These are phyloP conservation scores for Stomorhina lunata DNA, from an alignment of 2,888 invertebrate genomes.

Conservation along the genomic window DNA sequence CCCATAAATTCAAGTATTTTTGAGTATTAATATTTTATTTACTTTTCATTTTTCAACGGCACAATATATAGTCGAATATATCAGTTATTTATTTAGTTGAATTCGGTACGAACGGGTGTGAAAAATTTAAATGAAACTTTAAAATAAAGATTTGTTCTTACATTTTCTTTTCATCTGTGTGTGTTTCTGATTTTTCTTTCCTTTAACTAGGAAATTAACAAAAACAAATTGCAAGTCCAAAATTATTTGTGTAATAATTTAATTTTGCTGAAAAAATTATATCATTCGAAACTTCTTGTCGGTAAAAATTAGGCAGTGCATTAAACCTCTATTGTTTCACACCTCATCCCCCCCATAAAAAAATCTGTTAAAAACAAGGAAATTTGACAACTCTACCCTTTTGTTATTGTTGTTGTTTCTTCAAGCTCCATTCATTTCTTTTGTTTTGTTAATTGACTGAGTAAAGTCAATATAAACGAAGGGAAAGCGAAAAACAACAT, in stretches of 20 bases:
- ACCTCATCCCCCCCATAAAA: not conserved
- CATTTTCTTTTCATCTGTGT: constrained; percentile 11
- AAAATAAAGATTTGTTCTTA: not conserved
- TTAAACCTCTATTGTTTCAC: not conserved
- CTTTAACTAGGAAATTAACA: not conserved
- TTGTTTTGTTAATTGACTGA: constrained; percentile 55
- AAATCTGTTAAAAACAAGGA: not conserved
- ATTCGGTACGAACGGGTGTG: constrained; percentile 19
- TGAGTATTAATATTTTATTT: constrained; percentile 30
- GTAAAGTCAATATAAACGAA: constrained; percentile 41
- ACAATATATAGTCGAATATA: constrained; percentile 13
- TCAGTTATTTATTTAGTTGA: constrained; percentile 33
- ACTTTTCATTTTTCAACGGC: constrained; percentile 32
- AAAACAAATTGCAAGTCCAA: not conserved
- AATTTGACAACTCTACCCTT: not conserved
- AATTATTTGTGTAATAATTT: constrained; percentile 11
- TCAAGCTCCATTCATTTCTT: constrained; percentile 30
- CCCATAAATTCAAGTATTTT: constrained; percentile 30
- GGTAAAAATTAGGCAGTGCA: constrained; percentile 4
- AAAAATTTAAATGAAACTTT: no score
- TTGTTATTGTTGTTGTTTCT: constrained; percentile 23
- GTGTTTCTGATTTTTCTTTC: not conserved
- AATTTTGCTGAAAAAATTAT: not conserved
- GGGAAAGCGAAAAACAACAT: constrained; percentile 73
- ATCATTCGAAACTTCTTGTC: not conserved